These are phyloP conservation scores for Corydoras maculifer DNA, from an alignment of 2,113 vertebrate species.

Conservation along the genomic window DNA sequence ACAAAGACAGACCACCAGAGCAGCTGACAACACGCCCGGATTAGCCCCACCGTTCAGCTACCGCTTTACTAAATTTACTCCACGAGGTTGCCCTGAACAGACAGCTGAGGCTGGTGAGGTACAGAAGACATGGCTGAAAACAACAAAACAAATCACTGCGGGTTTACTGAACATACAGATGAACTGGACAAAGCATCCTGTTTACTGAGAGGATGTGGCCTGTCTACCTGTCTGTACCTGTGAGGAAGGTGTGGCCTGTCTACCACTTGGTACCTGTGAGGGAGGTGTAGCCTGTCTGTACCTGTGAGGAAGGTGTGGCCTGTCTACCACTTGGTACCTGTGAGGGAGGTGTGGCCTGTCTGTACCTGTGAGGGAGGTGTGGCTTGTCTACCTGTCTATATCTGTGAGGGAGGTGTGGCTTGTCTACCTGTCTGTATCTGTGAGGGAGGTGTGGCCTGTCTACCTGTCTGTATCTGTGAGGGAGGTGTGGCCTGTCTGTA, in stretches of 20 bases:
- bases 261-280: neutral
- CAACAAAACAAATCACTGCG: no score
- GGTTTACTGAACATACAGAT: no score
- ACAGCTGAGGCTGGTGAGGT: conserved; percentile 50
- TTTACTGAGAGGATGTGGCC: neutral
- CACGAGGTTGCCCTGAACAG: conserved; percentile 29
- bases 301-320: neutral
- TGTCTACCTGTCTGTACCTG: neutral
- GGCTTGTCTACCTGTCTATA: neutral
- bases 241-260: neutral
- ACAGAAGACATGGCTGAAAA: conserved; percentile 27
- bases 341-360: neutral
- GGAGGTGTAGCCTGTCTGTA: neutral
- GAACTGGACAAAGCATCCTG: no score
- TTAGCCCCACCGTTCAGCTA: conserved; percentile 23
- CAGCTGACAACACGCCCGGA: conserved; percentile 41
- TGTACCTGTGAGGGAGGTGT: neutral
- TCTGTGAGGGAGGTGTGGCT: neutral
- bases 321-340: neutral
- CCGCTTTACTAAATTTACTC: conserved; percentile 52
- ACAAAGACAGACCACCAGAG: conserved; percentile 26
- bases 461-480: neutral
- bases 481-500: neutral
- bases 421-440: neutral
- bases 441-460: neutral